A percentile compares a stretch with the other conserved stretches of the same genome.
Conservation (phyloP, 2,888 invertebrate species). For the Drosophila phalerata region DNA sequence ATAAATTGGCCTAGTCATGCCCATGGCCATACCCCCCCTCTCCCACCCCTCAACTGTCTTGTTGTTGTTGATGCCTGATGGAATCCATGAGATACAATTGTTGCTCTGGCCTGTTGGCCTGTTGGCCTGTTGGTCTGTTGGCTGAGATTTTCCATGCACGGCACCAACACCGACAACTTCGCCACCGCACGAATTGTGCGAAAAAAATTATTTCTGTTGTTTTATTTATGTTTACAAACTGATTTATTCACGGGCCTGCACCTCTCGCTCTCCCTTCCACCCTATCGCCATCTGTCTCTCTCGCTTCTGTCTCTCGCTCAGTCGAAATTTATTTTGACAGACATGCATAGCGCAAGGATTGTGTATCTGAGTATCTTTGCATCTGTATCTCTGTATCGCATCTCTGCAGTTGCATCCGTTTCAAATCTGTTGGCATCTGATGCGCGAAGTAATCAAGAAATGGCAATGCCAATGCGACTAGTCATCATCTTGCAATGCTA, state of each 20-base stretch:
- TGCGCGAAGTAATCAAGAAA: slow-evolving; percentile 53
- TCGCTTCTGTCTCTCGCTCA: slow-evolving; percentile 50
- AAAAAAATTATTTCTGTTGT: slow-evolving; percentile 66
- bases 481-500: slow-evolving; percentile 21
- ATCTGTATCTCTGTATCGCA: slow-evolving; percentile 25
- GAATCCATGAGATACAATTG: slow-evolving; percentile 59
- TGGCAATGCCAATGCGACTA: slow-evolving; percentile 20
- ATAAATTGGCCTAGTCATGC: slow-evolving; percentile 64
- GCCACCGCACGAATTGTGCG: slow-evolving; percentile 54
- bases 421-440: slow-evolving; percentile 58
- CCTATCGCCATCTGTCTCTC: background rate
- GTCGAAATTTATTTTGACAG: slow-evolving; percentile 75
- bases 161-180: slow-evolving; percentile 38
- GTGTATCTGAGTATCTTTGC: slow-evolving; percentile 34
- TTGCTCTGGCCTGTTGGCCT: slow-evolving; percentile 10
- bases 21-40: slow-evolving; percentile 9
- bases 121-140: slow-evolving; percentile 47
- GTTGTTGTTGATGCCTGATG: slow-evolving; percentile 37
- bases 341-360: slow-evolving; percentile 61
- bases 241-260: slow-evolving; percentile 66
- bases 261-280: background rate
- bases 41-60: background rate
- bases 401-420: slow-evolving; percentile 44
- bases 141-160: slow-evolving; percentile 70
- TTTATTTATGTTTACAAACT: slow-evolving; percentile 78